Conservation (phyloP, 2,113 vertebrate species). For the Anthoscopus minutus region DNA sequence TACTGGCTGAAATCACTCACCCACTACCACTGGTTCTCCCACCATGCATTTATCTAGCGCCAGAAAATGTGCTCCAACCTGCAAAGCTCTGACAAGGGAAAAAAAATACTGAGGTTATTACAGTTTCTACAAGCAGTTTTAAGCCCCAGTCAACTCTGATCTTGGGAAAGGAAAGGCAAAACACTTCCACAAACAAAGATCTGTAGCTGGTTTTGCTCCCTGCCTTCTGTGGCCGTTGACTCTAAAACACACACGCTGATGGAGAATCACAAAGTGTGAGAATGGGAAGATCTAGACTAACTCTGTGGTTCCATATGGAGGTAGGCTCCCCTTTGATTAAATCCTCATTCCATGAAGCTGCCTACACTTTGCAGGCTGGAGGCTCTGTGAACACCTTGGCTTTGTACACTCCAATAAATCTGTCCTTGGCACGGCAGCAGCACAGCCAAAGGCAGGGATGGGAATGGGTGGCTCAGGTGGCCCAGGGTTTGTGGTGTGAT, state of each 20-base stretch:
- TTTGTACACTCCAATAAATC: background rate
- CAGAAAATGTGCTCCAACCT: background rate
- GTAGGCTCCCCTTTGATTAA: background rate
- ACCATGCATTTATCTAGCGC: background rate
- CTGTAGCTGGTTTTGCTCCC: background rate
- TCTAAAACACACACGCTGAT: background rate
- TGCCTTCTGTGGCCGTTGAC: background rate
- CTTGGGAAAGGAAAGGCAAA: background rate
- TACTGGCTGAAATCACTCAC: background rate
- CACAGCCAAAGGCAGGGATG: background rate
- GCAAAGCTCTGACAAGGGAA: background rate
- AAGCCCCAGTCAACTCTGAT: background rate
- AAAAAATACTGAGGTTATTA: background rate
- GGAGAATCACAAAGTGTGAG: background rate
- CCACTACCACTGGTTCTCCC: background rate
- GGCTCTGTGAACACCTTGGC: background rate
- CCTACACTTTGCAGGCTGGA: background rate
- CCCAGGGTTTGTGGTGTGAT: background rate
- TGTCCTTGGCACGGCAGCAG: fast-evolving
- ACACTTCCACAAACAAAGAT: background rate
- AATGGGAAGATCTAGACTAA: background rate
- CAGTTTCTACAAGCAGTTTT: background rate
- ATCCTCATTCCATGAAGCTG: background rate
- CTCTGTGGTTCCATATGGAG: background rate
- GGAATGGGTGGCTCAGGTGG: fast-evolving